Percentiles rank a stretch among this genome's conserved stretches.
These are phyloP conservation scores for Parauchenoglanis ngamensis DNA, from an alignment of 2,797 vertebrate species.

Conservation along the genomic window DNA sequence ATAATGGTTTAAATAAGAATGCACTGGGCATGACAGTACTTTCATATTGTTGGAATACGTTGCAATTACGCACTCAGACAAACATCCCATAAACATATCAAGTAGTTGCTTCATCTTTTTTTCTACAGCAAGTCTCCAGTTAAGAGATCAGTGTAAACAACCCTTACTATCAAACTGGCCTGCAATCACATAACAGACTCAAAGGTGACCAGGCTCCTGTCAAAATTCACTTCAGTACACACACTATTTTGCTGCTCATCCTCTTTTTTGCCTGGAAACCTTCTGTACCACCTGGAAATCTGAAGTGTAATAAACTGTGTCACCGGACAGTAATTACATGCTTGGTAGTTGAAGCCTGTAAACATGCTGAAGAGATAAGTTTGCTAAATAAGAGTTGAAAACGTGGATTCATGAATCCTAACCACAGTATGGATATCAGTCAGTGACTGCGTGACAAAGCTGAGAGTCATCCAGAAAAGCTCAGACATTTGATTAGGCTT, in stretches of 20 bases:
- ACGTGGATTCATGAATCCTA: not conserved
- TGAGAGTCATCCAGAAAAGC: constrained; percentile 2
- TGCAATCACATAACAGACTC: constrained; percentile 19
- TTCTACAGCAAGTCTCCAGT: not conserved
- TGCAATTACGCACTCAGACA: not conserved
- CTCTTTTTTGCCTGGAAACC: not conserved
- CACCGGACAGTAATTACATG: constrained; percentile 29
- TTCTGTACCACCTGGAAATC: constrained; percentile 20
- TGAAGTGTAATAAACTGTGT: constrained; percentile 2
- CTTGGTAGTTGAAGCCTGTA: not conserved
- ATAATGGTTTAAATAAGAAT: not conserved
- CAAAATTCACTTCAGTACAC: constrained; percentile 40
- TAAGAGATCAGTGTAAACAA: constrained; percentile 52
- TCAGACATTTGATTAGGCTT: constrained; percentile 17
- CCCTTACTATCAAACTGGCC: constrained; percentile 35
- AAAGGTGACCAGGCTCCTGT: constrained; percentile 39
- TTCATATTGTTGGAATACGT: not conserved
- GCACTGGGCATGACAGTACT: not conserved
- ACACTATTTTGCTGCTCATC: constrained; percentile 12
- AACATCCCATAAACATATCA: constrained; percentile 2
- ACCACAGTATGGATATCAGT: constrained; percentile 23
- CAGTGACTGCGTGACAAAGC: constrained; percentile 26
- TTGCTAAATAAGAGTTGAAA: constrained; percentile 26
- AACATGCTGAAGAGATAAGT: constrained; percentile 12
- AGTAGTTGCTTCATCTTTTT: constrained; percentile 6